Conservation (phyloP, 2,113 vertebrate species). For the Poecilia latipinna region DNA sequence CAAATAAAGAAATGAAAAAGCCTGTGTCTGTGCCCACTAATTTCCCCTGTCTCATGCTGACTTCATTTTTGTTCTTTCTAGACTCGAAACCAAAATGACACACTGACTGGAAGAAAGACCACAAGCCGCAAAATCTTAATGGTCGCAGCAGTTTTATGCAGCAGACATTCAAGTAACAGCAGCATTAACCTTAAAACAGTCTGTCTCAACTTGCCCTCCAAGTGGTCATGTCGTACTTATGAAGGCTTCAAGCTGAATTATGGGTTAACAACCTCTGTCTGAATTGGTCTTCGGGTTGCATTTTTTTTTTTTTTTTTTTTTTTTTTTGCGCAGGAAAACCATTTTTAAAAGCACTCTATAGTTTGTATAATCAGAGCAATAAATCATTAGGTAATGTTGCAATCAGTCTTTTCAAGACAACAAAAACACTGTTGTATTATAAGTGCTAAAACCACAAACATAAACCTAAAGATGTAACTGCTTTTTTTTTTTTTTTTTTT, state of each 20-base stretch:
- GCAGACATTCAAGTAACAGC: constrained; percentile 30
- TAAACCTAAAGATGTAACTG: not conserved
- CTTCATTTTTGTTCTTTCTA: constrained; percentile 20
- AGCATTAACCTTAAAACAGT: constrained; percentile 30
- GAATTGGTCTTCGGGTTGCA: not conserved
- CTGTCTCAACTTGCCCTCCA: not conserved
- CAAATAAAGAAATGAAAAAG: constrained; percentile 25
- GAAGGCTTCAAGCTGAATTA: constrained; percentile 10
- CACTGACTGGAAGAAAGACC: constrained; percentile 49
- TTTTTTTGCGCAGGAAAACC: not conserved
- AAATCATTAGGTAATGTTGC: not conserved
- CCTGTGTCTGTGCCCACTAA: constrained; percentile 24
- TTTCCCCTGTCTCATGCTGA: constrained; percentile 29
- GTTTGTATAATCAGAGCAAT: not conserved
- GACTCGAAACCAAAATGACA: constrained; percentile 57
- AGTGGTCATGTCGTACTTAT: constrained; percentile 5
- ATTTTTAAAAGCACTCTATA: not conserved
- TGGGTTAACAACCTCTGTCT: not conserved
- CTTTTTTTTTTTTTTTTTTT: not conserved
- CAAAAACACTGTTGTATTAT: not conserved
- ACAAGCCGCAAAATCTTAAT: constrained; percentile 59
- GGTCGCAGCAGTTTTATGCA: constrained; percentile 31
- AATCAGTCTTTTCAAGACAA: not conserved
- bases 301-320: too few relatives aligned
- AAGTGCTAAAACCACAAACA: not conserved